Conservation (phyloP, 2,113 vertebrate species). For the Hydrochoerus hydrochaeris region DNA sequence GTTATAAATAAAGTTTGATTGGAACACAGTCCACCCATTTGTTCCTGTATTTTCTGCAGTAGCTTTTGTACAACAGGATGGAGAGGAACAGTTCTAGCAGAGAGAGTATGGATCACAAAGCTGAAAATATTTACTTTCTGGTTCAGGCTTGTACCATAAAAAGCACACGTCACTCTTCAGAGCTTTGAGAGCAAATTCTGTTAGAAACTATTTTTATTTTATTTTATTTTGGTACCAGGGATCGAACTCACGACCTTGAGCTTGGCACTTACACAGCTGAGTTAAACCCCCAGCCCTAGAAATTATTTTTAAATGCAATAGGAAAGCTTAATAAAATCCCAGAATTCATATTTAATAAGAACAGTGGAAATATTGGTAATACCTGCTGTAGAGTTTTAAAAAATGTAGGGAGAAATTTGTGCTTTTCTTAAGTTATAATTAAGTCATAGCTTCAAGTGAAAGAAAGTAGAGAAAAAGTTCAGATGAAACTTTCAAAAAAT, state of each 20-base stretch:
- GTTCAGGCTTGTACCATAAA: neutral
- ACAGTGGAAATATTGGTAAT: neutral
- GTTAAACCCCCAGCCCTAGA: too few species aligned
- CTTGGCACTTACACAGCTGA: too few species aligned
- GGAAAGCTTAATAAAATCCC: neutral
- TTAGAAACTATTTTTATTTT: neutral
- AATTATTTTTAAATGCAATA: neutral
- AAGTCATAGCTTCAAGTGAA: neutral
- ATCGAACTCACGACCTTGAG: too few species aligned
- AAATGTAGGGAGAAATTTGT: neutral
- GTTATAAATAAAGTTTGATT: conserved; percentile 40
- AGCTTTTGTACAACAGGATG: neutral
- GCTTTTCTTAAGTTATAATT: neutral
- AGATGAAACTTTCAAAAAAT: neutral
- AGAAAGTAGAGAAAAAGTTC: neutral
- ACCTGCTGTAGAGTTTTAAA: neutral
- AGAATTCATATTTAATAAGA: conserved; percentile 22
- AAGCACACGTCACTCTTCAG: neutral
- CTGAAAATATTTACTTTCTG: neutral
- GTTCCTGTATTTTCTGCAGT: neutral
- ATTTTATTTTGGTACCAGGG: too few species aligned
- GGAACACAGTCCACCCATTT: neutral
- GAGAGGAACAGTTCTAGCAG: neutral
- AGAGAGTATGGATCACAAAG: neutral
- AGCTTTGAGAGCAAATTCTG: neutral